These are phyloP conservation scores for Lepus townsendii DNA, from an alignment of 2,797 vertebrate genomes.

Conservation along the genomic window DNA sequence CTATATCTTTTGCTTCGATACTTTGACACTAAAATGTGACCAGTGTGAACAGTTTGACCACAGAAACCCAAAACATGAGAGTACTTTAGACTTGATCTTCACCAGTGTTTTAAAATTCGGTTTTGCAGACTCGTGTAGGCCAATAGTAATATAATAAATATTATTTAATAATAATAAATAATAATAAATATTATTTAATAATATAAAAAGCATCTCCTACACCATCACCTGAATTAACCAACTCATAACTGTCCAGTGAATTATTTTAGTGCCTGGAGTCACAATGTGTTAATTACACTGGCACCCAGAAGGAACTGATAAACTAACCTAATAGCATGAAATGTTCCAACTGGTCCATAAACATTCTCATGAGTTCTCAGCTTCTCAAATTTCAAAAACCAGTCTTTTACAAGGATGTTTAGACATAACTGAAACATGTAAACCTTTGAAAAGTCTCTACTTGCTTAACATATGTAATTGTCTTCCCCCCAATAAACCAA, in stretches of 20 bases:
- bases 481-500: neutral
- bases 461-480: neutral
- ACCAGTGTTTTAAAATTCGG: conserved; percentile 40
- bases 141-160: neutral
- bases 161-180: too few relatives aligned
- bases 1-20: neutral
- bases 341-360: neutral
- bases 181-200: neutral
- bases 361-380: conserved; percentile 15
- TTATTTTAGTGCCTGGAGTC: conserved; percentile 1
- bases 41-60: neutral
- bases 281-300: neutral
- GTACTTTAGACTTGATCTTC: conserved; percentile 17
- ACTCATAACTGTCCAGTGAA: neutral
- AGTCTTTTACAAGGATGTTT: neutral
- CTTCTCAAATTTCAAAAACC: conserved; percentile 38
- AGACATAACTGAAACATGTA: conserved; percentile 34
- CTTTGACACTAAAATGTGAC: conserved; percentile 52
- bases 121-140: neutral
- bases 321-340: conserved; percentile 15
- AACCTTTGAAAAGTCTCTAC: conserved; percentile 56
- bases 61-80: neutral
- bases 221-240: neutral
- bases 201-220: conserved; percentile 4
- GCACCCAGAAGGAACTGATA: neutral